These are phyloP conservation scores for Paedocypris sp. DNA, from an alignment of 2,113 vertebrate species.

Conservation along the genomic window DNA sequence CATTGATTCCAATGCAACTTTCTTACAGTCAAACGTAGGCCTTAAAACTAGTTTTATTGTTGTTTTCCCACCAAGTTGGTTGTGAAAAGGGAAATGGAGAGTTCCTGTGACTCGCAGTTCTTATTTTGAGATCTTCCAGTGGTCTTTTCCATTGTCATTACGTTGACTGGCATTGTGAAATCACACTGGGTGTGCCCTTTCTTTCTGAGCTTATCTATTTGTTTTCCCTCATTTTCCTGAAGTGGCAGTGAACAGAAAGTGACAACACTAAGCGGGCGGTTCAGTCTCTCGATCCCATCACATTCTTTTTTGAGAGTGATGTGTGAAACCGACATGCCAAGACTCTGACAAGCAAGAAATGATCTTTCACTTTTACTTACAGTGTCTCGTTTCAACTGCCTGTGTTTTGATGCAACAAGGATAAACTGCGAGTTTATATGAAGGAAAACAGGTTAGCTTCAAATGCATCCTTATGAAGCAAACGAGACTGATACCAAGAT, in stretches of 20 bases:
- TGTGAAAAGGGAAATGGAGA: not conserved
- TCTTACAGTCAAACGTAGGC: too few species aligned
- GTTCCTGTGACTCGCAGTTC: constrained; percentile 16
- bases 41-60: too few species aligned
- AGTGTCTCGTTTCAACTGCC: constrained; percentile 12
- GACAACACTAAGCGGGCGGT: constrained; percentile 52
- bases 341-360: constrained; percentile 56
- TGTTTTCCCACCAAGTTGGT: too few species aligned
- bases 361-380: constrained; percentile 46
- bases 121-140: constrained; percentile 33
- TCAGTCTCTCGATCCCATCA: constrained; percentile 33
- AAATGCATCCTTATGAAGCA: too few species aligned
- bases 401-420: constrained; percentile 26
- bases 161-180: constrained; percentile 34
- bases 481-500: too few species aligned
- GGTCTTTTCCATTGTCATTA: constrained; percentile 41
- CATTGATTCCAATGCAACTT: too few species aligned
- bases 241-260: constrained; percentile 43
- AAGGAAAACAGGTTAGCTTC: too few species aligned
- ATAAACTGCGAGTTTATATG: constrained; percentile 9
- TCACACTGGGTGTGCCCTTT: constrained; percentile 26
- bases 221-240: constrained; percentile 34
- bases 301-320: constrained; percentile 47
- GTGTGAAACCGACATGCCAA: constrained; percentile 46
- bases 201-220: constrained; percentile 34